phyloP scores from a whole-genome alignment of 2,888 invertebrate species.

The Tuberolachnus salignus region DNA sequence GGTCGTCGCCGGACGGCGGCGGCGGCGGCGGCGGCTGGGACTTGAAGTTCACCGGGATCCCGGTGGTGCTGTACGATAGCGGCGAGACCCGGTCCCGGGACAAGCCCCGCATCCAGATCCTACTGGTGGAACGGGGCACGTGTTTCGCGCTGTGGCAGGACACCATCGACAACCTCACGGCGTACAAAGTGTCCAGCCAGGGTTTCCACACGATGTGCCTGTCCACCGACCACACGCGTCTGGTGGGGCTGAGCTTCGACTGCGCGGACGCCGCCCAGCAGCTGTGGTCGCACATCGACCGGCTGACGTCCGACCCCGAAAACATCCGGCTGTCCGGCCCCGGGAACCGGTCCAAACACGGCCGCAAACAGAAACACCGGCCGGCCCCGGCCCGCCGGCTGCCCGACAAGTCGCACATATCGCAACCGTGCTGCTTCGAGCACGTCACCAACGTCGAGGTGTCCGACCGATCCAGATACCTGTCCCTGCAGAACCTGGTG shows the following conservation, averaged over 20 bases:
- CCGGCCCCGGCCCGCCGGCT: conserved; percentile 68
- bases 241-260: conserved; percentile 82
- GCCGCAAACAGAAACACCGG: conserved; percentile 67
- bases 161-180: conserved; percentile 77
- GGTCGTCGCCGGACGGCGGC: conserved; percentile 63
- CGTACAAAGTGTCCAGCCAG: conserved; percentile 72
- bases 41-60: conserved; percentile 78
- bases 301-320: conserved; percentile 76
- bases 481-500: conserved; percentile 72
- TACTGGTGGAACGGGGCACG: conserved; percentile 78
- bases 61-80: conserved; percentile 76
- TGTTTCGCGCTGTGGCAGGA: conserved; percentile 83
- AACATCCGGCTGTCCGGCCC: conserved; percentile 77
- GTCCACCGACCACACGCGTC: conserved; percentile 76
- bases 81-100: conserved; percentile 75
- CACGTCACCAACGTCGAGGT: conserved; percentile 80
- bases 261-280: conserved; percentile 74
- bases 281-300: conserved; percentile 73
- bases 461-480: conserved; percentile 71
- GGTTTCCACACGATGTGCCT: conserved; percentile 84
- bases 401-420: conserved; percentile 81
- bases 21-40: conserved; percentile 67
- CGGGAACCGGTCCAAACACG: conserved; percentile 63
- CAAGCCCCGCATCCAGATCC: conserved; percentile 72
- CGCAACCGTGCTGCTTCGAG: conserved; percentile 83